Evolutionary conservation across 2,797 vertebrate species (phyloP).

Genomic region (Acanthiza pusilla): DNA sequence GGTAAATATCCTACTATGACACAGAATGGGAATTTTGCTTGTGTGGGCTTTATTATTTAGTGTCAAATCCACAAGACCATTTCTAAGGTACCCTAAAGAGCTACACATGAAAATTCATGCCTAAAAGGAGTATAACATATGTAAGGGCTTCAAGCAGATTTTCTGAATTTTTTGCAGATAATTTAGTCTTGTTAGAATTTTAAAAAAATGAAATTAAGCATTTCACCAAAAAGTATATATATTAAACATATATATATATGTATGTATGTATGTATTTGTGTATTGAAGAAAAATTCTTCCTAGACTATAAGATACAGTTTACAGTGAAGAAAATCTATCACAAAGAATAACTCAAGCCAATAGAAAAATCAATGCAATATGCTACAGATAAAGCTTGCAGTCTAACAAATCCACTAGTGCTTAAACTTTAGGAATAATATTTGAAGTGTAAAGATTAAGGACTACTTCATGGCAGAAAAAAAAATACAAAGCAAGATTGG

Average conservation of each 20-base stretch:
- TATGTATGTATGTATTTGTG: background rate
- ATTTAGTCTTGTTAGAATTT: background rate
- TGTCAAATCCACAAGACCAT: background rate
- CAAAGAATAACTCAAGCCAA: conserved; percentile 15
- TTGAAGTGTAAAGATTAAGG: background rate
- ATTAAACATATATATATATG: too few relatives aligned
- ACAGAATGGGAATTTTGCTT: background rate
- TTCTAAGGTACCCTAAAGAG: background rate
- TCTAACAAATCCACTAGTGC: background rate
- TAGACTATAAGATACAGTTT: conserved; percentile 4
- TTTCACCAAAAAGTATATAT: background rate
- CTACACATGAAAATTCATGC: background rate
- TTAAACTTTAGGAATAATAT: background rate
- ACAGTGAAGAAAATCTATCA: background rate
- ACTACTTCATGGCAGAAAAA: background rate
- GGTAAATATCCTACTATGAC: background rate
- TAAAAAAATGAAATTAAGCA: background rate
- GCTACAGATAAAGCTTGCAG: background rate
- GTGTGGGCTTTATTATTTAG: background rate
- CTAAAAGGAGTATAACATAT: background rate
- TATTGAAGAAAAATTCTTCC: background rate
- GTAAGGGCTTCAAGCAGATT: background rate
- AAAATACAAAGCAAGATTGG: background rate
- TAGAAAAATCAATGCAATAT: conserved; percentile 13
- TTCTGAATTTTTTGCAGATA: background rate